Percentiles rank a stretch among this genome's conserved stretches.
These are phyloP conservation scores for Synanceia verrucosa DNA, from an alignment of 2,797 vertebrate species.

Conservation along the genomic window DNA sequence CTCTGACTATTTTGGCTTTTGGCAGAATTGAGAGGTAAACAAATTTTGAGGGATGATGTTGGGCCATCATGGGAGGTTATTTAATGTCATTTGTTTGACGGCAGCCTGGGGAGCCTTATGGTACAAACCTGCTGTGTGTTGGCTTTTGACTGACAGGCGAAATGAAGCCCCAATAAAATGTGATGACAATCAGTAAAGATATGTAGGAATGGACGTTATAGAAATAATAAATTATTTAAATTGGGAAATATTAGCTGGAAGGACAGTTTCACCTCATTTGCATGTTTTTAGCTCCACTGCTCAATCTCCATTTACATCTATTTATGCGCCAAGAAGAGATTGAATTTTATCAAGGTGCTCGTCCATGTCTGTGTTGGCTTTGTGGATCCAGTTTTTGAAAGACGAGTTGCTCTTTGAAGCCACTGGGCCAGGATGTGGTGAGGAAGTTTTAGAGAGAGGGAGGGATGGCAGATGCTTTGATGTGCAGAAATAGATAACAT, in stretches of 20 bases:
- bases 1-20: conserved; percentile 33
- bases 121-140: conserved; percentile 4
- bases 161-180: conserved; percentile 4
- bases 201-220: neutral
- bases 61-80: conserved; percentile 39
- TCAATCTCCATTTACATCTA: conserved; percentile 54
- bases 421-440: conserved; percentile 47
- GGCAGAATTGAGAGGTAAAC: conserved; percentile 34
- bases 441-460: conserved; percentile 45
- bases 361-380: conserved; percentile 29
- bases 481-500: conserved; percentile 74
- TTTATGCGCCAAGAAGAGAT: conserved; percentile 50
- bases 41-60: conserved; percentile 48
- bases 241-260: conserved; percentile 21
- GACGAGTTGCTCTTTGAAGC: conserved; percentile 69
- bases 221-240: conserved; percentile 26
- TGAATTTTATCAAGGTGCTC: conserved; percentile 55
- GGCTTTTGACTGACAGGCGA: conserved; percentile 30
- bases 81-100: conserved; percentile 50
- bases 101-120: conserved; percentile 3
- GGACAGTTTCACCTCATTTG: conserved; percentile 45
- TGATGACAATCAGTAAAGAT: neutral
- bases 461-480: conserved; percentile 65
- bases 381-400: conserved; percentile 44
- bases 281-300: conserved; percentile 23